Evolutionary conservation across 1,140 invertebrate species (phyloP).

Genomic region (Drosophila santomea): DNA sequence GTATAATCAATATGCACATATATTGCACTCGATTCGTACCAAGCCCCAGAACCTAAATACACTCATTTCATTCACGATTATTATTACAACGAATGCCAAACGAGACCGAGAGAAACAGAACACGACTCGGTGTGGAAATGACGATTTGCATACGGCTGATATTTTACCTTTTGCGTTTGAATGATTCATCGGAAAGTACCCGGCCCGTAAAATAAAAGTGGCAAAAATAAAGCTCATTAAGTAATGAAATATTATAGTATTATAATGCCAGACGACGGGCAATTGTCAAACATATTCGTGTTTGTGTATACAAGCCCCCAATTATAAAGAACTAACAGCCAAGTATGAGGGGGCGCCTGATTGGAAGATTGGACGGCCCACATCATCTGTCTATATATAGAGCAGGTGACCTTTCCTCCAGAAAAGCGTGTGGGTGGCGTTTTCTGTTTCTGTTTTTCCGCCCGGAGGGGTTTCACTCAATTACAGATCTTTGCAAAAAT

Average conservation of each 20-base stretch:
- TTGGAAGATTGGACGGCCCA: slow-evolving; percentile 50
- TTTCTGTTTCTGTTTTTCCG: slow-evolving; percentile 12
- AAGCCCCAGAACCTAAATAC: slow-evolving; percentile 1
- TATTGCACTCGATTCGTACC: slow-evolving; percentile 57
- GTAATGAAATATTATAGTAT: slow-evolving; percentile 42
- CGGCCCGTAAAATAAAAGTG: not conserved
- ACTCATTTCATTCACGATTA: slow-evolving; percentile 58
- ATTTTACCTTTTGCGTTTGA: slow-evolving; percentile 30
- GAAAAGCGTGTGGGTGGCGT: slow-evolving; percentile 33
- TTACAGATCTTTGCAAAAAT: slow-evolving; percentile 75
- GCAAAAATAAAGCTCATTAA: slow-evolving; percentile 39
- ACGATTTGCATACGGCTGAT: slow-evolving; percentile 48
- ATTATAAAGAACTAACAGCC: slow-evolving; percentile 69
- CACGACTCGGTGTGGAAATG: slow-evolving; percentile 23
- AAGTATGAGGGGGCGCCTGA: slow-evolving; percentile 40
- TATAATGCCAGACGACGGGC: slow-evolving; percentile 26
- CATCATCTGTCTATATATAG: slow-evolving; percentile 66
- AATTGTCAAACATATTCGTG: slow-evolving; percentile 64
- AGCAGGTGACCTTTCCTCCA: slow-evolving; percentile 69
- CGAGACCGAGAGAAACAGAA: slow-evolving; percentile 33
- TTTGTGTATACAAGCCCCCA: slow-evolving; percentile 45
- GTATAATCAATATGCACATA: slow-evolving; percentile 74
- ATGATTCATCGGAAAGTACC: slow-evolving; percentile 66
- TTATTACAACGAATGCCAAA: slow-evolving; percentile 62
- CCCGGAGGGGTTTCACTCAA: slow-evolving; percentile 50